phyloP scores from a whole-genome alignment of 92 coral and sea anemone genomes.

The Isaurus tuberculatus region DNA sequence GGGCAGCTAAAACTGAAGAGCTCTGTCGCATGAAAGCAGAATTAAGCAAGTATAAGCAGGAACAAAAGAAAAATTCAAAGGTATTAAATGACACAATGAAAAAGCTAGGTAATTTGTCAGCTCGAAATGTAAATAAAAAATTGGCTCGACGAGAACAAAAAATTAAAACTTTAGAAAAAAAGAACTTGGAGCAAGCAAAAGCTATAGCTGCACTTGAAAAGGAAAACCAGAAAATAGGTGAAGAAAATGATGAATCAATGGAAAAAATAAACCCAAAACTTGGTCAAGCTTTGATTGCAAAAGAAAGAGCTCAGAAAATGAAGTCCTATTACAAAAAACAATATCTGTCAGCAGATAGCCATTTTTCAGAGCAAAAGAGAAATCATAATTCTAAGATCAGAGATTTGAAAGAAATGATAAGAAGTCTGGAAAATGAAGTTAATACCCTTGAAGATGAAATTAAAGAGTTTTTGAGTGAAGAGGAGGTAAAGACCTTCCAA shows the following conservation, averaged over 20 bases:
- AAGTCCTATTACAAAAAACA: conserved; percentile 27
- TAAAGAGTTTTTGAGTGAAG: conserved; percentile 13
- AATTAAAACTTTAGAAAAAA: not conserved
- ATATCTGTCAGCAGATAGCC: conserved; percentile 29
- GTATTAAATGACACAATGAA: conserved; percentile 17
- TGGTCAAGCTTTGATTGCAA: too few species aligned
- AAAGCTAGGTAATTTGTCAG: conserved; percentile 23
- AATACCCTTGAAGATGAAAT: conserved; percentile 8
- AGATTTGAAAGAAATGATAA: conserved; percentile 13
- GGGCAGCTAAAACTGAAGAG: conserved; percentile 19
- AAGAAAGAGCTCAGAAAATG: conserved; percentile 23
- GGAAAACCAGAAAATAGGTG: conserved; percentile 10
- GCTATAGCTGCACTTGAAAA: conserved; percentile 28
- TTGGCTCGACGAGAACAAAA: conserved; percentile 6
- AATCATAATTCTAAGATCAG: conserved; percentile 2
- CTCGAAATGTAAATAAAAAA: conserved; percentile 31
- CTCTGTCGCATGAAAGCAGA: conserved; percentile 24
- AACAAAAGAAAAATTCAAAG: not conserved
- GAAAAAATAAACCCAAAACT: not conserved
- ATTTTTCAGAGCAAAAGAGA: not conserved
- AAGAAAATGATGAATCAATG: too few species aligned
- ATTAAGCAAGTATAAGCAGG: conserved; percentile 15
- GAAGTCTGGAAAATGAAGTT: conserved; percentile 15
- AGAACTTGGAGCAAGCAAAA: conserved; percentile 1
- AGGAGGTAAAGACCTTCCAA: conserved; percentile 39